Evolutionary conservation across 2,797 vertebrate genomes (phyloP).

Genomic region (Percopsis omiscomaycus): DNA sequence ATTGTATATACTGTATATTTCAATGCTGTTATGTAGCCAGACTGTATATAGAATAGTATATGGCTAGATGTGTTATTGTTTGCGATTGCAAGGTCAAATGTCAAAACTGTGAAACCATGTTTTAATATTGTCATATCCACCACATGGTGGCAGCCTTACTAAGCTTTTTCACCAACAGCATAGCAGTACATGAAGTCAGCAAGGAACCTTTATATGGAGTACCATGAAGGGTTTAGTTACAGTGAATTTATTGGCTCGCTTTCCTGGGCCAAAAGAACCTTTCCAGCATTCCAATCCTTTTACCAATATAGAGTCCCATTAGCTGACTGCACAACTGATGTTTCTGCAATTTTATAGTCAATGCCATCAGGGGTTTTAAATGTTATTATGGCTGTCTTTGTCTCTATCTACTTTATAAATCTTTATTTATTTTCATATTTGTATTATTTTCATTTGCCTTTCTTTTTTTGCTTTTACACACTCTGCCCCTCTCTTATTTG

Average conservation of each 20-base stretch:
- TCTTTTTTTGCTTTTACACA: conserved; percentile 43
- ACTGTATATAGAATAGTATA: too few relatives aligned
- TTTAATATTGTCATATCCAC: conserved; percentile 26
- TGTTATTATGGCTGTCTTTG: conserved; percentile 20
- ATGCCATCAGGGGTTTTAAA: conserved; percentile 39
- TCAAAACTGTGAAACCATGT: neutral
- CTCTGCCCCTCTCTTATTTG: conserved; percentile 51
- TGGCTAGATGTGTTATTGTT: too few relatives aligned
- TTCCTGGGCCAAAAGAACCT: conserved; percentile 21
- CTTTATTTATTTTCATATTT: conserved; percentile 5
- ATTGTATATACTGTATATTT: too few relatives aligned
- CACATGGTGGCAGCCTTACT: conserved; percentile 66
- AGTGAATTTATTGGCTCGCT: conserved; percentile 17
- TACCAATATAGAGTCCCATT: conserved; percentile 25
- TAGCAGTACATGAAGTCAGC: conserved; percentile 19
- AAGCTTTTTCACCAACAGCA: conserved; percentile 17
- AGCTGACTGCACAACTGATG: conserved; percentile 11
- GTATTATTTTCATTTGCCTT: conserved; percentile 39
- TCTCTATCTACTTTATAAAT: neutral
- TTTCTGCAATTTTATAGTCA: conserved; percentile 25
- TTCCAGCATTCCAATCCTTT: conserved; percentile 38
- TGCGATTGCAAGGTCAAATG: neutral
- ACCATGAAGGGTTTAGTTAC: conserved; percentile 46
- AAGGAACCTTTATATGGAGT: conserved; percentile 38
- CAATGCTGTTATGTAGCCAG: too few relatives aligned